Evolutionary conservation across 2,888 invertebrate species (phyloP).

Genomic region (Barypeithes pellucidus): DNA sequence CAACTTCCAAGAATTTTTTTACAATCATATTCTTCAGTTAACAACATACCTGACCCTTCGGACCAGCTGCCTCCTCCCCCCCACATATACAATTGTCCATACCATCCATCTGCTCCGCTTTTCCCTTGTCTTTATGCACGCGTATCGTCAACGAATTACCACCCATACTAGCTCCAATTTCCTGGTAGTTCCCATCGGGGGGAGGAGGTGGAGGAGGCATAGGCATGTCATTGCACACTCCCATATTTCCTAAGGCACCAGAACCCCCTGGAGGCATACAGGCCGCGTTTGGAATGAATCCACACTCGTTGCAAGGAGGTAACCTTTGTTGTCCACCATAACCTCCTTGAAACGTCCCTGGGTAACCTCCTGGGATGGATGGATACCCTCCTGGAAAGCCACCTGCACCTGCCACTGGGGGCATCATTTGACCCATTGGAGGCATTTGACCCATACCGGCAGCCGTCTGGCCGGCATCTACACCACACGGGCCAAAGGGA

Average conservation of each 20-base stretch:
- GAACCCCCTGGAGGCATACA: constrained; percentile 39
- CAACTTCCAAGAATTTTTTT: no score
- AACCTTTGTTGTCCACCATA: constrained; percentile 34
- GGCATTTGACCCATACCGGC: not conserved
- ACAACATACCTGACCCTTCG: constrained; percentile 2
- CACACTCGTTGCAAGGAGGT: constrained; percentile 59
- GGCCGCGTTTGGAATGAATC: constrained; percentile 52
- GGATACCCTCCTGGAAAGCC: constrained; percentile 15
- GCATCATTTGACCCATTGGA: constrained; percentile 13
- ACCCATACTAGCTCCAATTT: constrained; percentile 79
- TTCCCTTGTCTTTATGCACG: constrained; percentile 74
- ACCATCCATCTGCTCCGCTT: constrained; percentile 68
- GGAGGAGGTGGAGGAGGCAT: not conserved
- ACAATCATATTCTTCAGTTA: not conserved
- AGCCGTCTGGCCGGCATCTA: not conserved
- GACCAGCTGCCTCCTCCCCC: constrained; percentile 2
- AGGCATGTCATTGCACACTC: constrained; percentile 8
- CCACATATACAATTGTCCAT: constrained; percentile 39
- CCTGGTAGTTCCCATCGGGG: constrained; percentile 73
- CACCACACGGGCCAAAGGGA: constrained; percentile 21
- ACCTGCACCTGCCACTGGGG: constrained; percentile 18
- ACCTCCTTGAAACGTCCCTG: constrained; percentile 1
- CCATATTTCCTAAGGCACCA: constrained; percentile 21
- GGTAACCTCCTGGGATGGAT: not conserved
- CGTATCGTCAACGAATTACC: constrained; percentile 79